Evolutionary conservation across 2,888 invertebrate species (phyloP), one percentile per base, ranked within the genome.

Genomic region (Stenolophus ochropezus): DNA sequence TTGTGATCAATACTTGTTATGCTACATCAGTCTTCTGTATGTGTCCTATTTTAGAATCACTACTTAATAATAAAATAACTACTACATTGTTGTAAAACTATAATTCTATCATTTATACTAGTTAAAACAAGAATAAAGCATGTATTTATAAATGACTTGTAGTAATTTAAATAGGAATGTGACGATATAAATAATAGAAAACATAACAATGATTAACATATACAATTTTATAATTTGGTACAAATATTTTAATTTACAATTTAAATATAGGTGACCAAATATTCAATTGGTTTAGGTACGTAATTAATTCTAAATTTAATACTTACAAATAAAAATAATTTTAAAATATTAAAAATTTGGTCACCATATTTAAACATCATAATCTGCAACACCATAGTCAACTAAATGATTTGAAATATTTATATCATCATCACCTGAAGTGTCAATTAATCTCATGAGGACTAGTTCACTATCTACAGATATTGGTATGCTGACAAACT

Each of bases 401-500:
- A 94, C 91, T 81, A 96, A 89, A 85, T 92, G 89, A 83, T 93
- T 90, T 85, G 93, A 93, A 65, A 96, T 91, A 86, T 92, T 92
- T 53, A 95, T 89, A 86, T 96, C 95, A 49, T 92, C 91, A 5
- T 91, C 90, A 0, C 93, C 92, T 42, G 92, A 91, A 0, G 94
- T 94, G 86, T 96, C 95, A 80, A 95, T 93, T 49, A 96, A 90
- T 85, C 92, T 91, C 79, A 96, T 92, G 23, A 96, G 88, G 21
- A 94, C 89, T 0, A 91, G 92, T 4, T 88, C 91, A 3, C 92
- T 91, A 25, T 27, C 27, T 25, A 53, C 53, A 14, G 27, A 25
- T 6, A n/a, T 14, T 18, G 53, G 91, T 65, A 93, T 87, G 0
- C 95, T 94, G 11, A 94, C 94, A 84, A 96, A 94, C 75, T 92